Evolutionary conservation across 2,797 vertebrate genomes (phyloP), one percentile per base, ranked within the genome.

Genomic region (Xenopus petersii): DNA sequence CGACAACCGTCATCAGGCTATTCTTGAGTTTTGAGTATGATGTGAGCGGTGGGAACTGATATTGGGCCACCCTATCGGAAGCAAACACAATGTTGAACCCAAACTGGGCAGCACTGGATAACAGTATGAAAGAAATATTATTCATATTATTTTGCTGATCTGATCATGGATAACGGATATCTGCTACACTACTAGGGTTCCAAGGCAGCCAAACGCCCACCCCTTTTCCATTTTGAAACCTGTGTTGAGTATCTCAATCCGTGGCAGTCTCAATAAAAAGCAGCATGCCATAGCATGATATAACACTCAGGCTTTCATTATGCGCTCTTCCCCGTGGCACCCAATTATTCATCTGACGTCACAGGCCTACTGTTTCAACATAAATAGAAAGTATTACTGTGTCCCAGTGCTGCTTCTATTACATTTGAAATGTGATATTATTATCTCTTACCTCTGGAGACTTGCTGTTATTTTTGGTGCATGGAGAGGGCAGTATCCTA

Each of bases 401-500:
- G 70, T 71, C 64, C 54, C 56, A 17, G 12, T 15, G 46, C 51
- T 51, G 47, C 69, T 66, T 64, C 16, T 71, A 67, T 71, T 78
- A 64, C 71, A 64, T 60, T 30, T 65, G 65, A 70, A 74, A 65
- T 65, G 76, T 74, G 71, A 73, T 70, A 73, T 73, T 71, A 76
- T 76, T 64, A 73, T 78, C 62, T 74, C 1, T 42, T 79, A 65
- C 47, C 76, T 79, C 76, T 33, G 51, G 65, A 65, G 76, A 46
- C 58, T 56, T 47, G 4, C 49, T 59, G 55, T 74, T 79, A 79
- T 79, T 79, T 73, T 70, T 46, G 71, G 76, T 82, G 83, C 72
- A 84, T 81, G 80, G 86, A 81, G 87, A 83, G 82, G 64, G n/a
- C 42, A 6, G 87, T 88, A 84, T 85, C 88, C 84, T 87, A 89